Percentiles rank a stretch among this genome's conserved stretches.
These are phyloP conservation scores for Monomorium pharaonis DNA, from an alignment of 1,140 invertebrate genomes.

Conservation along the genomic window DNA sequence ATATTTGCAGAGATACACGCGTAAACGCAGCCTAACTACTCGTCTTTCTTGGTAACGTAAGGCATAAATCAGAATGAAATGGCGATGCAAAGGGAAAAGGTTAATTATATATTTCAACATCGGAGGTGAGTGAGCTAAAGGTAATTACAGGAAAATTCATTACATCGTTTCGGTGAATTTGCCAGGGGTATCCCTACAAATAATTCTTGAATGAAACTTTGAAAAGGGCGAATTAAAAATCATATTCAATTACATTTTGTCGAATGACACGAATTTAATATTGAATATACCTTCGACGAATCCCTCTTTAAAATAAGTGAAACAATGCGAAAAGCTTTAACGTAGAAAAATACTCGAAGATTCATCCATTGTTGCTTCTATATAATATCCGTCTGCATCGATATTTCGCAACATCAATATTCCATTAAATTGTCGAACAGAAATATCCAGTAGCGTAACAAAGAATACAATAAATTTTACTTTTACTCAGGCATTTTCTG, in stretches of 20 bases:
- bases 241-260: constrained; percentile 2
- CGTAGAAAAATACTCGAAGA: background rate
- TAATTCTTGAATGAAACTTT: background rate
- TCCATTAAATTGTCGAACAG: background rate
- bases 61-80: constrained; percentile 45
- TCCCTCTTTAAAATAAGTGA: background rate
- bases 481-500: background rate
- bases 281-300: background rate
- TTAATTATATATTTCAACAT: constrained; percentile 54
- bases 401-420: constrained; percentile 7
- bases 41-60: constrained; percentile 32
- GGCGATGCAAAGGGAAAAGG: constrained; percentile 28
- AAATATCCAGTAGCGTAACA: background rate
- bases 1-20: constrained; percentile 44
- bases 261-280: background rate
- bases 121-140: constrained; percentile 18
- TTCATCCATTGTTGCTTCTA: background rate
- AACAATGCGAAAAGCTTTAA: background rate
- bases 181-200: background rate
- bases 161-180: constrained; percentile 21
- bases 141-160: constrained; percentile 45
- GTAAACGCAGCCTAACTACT: constrained; percentile 28
- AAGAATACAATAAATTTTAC: background rate
- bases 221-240: background rate
- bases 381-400: background rate